Evolutionary conservation across 2,113 vertebrate genomes (phyloP).

Genomic region (Passer domesticus): DNA sequence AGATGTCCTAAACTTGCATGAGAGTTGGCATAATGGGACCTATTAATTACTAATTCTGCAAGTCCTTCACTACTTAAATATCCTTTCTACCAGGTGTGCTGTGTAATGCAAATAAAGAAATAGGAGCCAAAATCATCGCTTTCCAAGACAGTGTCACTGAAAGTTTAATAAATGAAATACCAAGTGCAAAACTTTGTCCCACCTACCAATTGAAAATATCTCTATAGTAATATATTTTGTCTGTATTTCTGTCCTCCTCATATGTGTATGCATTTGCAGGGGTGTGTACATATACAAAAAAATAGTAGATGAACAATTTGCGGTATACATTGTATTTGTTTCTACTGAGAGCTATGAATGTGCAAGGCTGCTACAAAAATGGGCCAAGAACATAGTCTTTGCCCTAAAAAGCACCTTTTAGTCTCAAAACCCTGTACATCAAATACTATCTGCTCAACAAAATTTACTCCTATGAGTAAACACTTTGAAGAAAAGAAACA

Average conservation of each 20-base stretch:
- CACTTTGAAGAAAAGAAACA: neutral
- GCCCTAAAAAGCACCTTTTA: neutral
- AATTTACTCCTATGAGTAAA: slow-evolving; percentile 6
- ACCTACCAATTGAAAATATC: neutral
- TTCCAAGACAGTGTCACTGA: slow-evolving; percentile 59
- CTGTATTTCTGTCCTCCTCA: neutral
- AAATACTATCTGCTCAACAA: neutral
- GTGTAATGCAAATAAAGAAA: slow-evolving; percentile 74
- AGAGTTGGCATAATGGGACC: slow-evolving; percentile 81
- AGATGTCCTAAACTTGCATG: slow-evolving; percentile 83
- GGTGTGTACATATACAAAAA: neutral
- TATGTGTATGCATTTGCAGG: neutral
- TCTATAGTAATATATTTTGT: neutral
- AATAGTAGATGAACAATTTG: neutral
- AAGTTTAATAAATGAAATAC: slow-evolving; percentile 68
- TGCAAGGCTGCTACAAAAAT: neutral
- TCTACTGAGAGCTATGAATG: neutral
- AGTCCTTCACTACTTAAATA: slow-evolving; percentile 78
- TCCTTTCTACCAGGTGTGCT: slow-evolving; percentile 69
- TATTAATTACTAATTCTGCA: slow-evolving; percentile 83
- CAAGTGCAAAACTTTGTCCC: slow-evolving; percentile 1
- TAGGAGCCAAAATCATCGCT: slow-evolving; percentile 39
- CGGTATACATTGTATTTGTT: neutral
- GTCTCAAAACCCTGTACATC: neutral
- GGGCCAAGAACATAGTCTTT: neutral